A percentile compares a stretch with the other conserved stretches of the same genome.
Conservation (phyloP, 1,140 invertebrate species). For the Drosophila ercepeae region DNA sequence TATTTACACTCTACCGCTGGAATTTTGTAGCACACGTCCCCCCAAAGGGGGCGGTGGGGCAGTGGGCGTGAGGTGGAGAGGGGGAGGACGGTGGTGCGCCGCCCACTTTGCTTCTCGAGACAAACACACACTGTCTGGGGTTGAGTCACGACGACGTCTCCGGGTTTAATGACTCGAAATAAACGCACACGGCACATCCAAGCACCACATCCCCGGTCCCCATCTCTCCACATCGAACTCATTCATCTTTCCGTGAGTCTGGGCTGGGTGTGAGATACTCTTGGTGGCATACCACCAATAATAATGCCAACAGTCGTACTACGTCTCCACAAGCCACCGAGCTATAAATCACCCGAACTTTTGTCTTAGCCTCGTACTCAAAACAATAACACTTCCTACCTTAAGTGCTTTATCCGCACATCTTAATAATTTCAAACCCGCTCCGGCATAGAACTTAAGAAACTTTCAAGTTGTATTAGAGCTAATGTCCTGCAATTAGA, state of each 20-base stretch:
- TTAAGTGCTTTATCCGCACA: slow-evolving; percentile 49
- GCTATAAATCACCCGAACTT: slow-evolving; percentile 35
- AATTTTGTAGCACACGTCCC: slow-evolving; percentile 11
- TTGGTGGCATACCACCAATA: slow-evolving; percentile 22
- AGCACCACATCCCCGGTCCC: no score
- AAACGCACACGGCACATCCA: slow-evolving; percentile 39
- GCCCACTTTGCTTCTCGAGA: slow-evolving; percentile 4
- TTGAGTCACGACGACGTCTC: slow-evolving; percentile 49
- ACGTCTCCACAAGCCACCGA: slow-evolving; percentile 2
- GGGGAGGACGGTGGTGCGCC: slow-evolving; percentile 1
- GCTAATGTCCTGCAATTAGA: slow-evolving; percentile 19
- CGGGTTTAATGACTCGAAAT: slow-evolving; percentile 71
- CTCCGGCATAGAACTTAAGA: slow-evolving; percentile 17
- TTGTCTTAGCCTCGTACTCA: slow-evolving; percentile 32
- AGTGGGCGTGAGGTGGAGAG: background rate
- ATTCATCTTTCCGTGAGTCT: slow-evolving; percentile 46
- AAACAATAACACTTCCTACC: slow-evolving; percentile 38
- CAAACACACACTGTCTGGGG: slow-evolving; percentile 13
- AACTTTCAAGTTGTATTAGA: slow-evolving; percentile 36
- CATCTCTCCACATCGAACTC: no score
- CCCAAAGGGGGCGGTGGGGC: background rate
- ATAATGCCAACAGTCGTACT: slow-evolving; percentile 17
- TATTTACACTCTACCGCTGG: slow-evolving; percentile 64
- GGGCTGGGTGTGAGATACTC: background rate
- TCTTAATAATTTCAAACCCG: slow-evolving; percentile 40